Conservation (phyloP, 2,797 vertebrate species). For the Vespertilio murinus region DNA sequence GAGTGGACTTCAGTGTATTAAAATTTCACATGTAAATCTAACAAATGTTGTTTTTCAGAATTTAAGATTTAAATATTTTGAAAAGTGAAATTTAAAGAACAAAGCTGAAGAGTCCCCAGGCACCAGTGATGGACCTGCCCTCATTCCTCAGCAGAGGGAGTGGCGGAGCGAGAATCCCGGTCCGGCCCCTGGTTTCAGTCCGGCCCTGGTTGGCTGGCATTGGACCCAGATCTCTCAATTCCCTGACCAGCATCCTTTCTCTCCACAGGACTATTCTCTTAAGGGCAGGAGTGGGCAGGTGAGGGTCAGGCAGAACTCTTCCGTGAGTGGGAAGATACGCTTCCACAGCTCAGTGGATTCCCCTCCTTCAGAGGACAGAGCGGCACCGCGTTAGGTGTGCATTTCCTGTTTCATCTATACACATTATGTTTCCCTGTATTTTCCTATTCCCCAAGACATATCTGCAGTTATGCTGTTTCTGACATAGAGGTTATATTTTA, state of each 20-base stretch:
- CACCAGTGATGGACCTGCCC: not conserved
- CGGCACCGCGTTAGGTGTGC: not conserved
- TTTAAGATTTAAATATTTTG: not conserved
- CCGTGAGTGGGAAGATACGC: not conserved
- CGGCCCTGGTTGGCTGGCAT: not conserved
- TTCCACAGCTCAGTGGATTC: not conserved
- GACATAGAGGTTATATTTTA: not conserved
- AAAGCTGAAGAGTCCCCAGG: not conserved
- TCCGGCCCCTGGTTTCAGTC: not conserved
- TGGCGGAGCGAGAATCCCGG: not conserved
- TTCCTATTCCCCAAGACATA: not conserved
- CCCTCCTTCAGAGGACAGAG: not conserved
- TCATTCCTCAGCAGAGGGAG: not conserved
- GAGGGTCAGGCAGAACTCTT: not conserved
- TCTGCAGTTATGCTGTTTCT: not conserved
- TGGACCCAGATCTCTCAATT: not conserved
- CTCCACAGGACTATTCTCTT: not conserved
- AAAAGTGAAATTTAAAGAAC: not conserved
- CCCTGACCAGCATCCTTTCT: not conserved
- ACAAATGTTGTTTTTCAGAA: conserved; percentile 12
- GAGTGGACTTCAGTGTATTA: not conserved
- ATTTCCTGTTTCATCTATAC: not conserved
- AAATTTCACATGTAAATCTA: not conserved
- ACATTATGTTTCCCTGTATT: not conserved
- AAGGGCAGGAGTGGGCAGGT: not conserved